phyloP scores from a whole-genome alignment of 2,888 invertebrate species.

The Panopea generosa region DNA sequence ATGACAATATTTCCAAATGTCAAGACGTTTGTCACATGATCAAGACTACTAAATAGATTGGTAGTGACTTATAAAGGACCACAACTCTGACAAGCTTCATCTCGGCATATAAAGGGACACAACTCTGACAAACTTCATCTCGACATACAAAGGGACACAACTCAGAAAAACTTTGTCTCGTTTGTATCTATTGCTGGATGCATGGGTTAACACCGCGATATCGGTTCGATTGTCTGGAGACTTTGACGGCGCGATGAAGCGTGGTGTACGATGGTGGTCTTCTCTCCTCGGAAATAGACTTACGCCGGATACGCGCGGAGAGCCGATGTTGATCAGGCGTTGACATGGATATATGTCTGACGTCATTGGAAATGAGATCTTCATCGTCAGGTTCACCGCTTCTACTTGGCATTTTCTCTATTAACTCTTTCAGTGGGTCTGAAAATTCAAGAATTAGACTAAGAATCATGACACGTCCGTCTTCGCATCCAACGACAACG shows the following conservation, averaged over 20 bases:
- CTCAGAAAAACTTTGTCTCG: too few species aligned
- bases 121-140: too few species aligned
- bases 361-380: constrained; percentile 63
- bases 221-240: constrained; percentile 58
- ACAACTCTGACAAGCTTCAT: too few species aligned
- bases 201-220: constrained; percentile 41
- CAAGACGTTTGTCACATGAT: too few species aligned
- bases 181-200: constrained; percentile 48
- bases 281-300: constrained; percentile 45
- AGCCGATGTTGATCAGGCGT: constrained; percentile 68
- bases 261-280: constrained; percentile 70
- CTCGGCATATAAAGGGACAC: too few species aligned
- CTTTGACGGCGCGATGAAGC: constrained; percentile 69
- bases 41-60: too few species aligned
- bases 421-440: constrained; percentile 75
- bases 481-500: constrained; percentile 77
- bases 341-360: constrained; percentile 57
- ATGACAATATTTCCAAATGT: too few species aligned
- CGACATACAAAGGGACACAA: too few species aligned
- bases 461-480: constrained; percentile 78
- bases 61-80: too few species aligned
- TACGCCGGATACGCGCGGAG: constrained; percentile 57
- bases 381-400: constrained; percentile 30
- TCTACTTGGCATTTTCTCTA: constrained; percentile 71
- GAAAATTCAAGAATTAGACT: constrained; percentile 72